These are phyloP conservation scores for Daboia siamensis DNA, from an alignment of 2,113 vertebrate genomes.

Conservation along the genomic window DNA sequence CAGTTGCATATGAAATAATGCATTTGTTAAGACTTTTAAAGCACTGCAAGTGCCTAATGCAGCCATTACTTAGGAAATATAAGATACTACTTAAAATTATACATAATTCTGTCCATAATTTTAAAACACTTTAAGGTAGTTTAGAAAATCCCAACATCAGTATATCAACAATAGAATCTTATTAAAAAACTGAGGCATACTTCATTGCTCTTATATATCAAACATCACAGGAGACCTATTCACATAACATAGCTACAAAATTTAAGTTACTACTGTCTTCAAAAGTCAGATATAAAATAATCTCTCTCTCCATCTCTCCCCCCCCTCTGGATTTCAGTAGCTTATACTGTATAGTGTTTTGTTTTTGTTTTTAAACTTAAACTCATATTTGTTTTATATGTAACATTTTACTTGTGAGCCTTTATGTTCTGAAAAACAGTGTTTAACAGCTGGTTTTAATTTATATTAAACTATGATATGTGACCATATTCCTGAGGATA, in stretches of 20 bases:
- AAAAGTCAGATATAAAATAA: background rate
- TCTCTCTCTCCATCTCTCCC: background rate
- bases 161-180: background rate
- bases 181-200: background rate
- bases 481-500: slow-evolving; percentile 17
- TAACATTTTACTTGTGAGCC: slow-evolving; percentile 25
- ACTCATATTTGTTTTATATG: background rate
- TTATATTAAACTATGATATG: background rate
- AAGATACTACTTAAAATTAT: background rate
- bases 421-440: slow-evolving; percentile 9
- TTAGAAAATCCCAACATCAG: background rate
- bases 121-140: background rate
- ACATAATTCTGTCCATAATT: background rate
- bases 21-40: background rate
- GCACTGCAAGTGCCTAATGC: background rate
- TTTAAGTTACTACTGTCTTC: slow-evolving; percentile 11
- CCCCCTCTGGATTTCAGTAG: background rate
- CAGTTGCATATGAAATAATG: background rate
- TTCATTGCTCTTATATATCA: background rate
- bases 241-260: background rate
- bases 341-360: background rate
- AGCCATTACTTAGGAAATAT: background rate
- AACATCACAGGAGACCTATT: background rate
- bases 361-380: background rate
- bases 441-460: slow-evolving; percentile 28